phyloP scores from a whole-genome alignment of 2,797 vertebrate genomes.

The Leucoraja ocellata region DNA sequence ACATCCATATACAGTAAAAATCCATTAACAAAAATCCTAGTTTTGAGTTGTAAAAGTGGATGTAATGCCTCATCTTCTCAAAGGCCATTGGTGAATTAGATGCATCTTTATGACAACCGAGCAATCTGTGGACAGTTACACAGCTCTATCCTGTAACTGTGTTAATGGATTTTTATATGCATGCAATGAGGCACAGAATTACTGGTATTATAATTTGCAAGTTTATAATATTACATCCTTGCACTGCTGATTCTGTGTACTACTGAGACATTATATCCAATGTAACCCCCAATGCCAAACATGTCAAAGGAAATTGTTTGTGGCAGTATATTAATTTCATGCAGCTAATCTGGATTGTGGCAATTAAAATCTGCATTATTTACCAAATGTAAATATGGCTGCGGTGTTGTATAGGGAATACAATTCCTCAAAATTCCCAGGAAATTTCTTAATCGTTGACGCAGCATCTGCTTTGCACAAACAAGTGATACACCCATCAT shows the following conservation, averaged over 20 bases:
- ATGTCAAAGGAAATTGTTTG: constrained; percentile 11
- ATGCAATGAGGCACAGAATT: background rate
- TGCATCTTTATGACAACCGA: no score
- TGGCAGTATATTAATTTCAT: constrained; percentile 30
- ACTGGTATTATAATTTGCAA: background rate
- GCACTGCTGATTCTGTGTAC: background rate
- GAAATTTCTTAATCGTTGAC: constrained; percentile 15
- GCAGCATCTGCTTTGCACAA: constrained; percentile 11
- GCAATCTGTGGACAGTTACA: background rate
- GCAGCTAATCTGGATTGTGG: background rate
- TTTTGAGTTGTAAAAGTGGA: no score
- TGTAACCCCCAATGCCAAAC: background rate
- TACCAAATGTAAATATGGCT: constrained; percentile 17
- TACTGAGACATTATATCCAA: background rate
- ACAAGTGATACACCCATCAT: background rate
- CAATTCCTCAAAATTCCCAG: constrained; percentile 6
- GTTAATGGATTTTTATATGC: background rate
- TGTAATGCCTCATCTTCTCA: no score
- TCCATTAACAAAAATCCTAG: no score
- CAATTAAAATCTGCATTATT: constrained; percentile 30
- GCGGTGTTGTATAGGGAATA: background rate
- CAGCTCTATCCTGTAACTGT: background rate
- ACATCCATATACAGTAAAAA: no score
- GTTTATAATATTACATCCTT: background rate
- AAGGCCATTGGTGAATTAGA: no score